Evolutionary conservation across 53 echinoderm and acorn worm species (phyloP).

Genomic region (Mesocentrotus franciscanus): DNA sequence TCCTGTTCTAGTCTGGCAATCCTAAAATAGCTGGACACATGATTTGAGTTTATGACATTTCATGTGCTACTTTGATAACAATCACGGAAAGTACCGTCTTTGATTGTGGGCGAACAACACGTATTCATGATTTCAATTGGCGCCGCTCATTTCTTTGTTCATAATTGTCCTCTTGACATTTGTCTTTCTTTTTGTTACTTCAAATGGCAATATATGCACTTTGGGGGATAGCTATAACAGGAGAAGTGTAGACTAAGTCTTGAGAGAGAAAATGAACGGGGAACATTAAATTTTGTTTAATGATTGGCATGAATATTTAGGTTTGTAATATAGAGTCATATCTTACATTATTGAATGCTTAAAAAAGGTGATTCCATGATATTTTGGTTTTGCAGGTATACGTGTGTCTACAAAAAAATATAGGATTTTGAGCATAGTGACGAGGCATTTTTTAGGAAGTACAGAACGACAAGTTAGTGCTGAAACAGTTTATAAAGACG

Average conservation of each 20-base stretch:
- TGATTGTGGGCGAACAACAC: not conserved
- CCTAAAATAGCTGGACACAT: conserved; percentile 21
- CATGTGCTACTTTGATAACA: conserved; percentile 29
- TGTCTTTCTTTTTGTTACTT: not conserved
- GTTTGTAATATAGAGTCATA: no score
- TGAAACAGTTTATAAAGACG: not conserved
- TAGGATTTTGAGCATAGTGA: no score
- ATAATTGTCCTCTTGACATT: not conserved
- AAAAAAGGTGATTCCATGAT: no score
- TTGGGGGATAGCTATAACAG: not conserved
- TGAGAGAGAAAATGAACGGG: no score
- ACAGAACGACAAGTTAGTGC: no score
- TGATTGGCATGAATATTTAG: no score
- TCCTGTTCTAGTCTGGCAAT: not conserved
- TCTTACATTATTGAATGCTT: no score
- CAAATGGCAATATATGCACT: not conserved
- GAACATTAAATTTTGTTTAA: no score
- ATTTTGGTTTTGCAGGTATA: no score
- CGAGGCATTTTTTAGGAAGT: no score
- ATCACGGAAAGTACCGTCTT: not conserved
- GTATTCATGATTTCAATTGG: not conserved
- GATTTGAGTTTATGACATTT: not conserved
- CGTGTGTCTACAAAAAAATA: no score
- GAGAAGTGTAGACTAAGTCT: not conserved
- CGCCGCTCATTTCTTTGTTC: not conserved